Evolutionary conservation across 2,888 invertebrate species (phyloP), one percentile per base, ranked within the genome.

Genomic region (Hedya salicella): DNA sequence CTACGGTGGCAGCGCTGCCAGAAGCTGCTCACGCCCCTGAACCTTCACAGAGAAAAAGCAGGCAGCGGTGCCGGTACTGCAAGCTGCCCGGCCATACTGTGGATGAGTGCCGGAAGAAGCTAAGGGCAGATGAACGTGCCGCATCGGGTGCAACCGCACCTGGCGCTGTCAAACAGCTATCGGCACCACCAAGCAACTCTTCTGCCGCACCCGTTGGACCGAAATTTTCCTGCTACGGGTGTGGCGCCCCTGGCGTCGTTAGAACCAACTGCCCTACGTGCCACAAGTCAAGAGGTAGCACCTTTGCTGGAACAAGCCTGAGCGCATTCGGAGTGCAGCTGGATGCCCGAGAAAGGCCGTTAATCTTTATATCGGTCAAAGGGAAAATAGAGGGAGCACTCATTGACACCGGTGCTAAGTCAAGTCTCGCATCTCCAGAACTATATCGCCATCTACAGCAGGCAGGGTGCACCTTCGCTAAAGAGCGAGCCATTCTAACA

Each of bases 1-100:
- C 19, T 9, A 44, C 44, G 44, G 17, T 14, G 44, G 44, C 44
- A 44, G 16, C 19, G 16, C 44, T 17, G 17, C 44, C 44, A 9
- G 17, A 19, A 44, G 17, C 48, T 8, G 25, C 48, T 21, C 48
- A 25, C 48, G 48, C 14, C n/a, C 25, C 48, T 5, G 25, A 13
- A 1, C n/a, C 25, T 25, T 21, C 25, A n/a, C 48, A 25, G 21
- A 49, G 25, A 21, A 49, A 25, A 14, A 13, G 13, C 48, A 49
- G 25, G n/a, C 25, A 49, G 21, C 48, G 48, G n/a, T 49, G 48
- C 48, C 48, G 25, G 48, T 49, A 49, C 25, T 49, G 48, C 48
- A 49, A 49, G 25, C 48, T 25, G 25, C 48, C 48, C 48, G 48
- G 48, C 48, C 25, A 49, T 25, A 14, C 48, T 6, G 21, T 49